A percentile compares a stretch with the other conserved stretches of the same genome.
Evolutionary conservation across 2,888 invertebrate species (phyloP).

Genomic region (Nowickia ferox): DNA sequence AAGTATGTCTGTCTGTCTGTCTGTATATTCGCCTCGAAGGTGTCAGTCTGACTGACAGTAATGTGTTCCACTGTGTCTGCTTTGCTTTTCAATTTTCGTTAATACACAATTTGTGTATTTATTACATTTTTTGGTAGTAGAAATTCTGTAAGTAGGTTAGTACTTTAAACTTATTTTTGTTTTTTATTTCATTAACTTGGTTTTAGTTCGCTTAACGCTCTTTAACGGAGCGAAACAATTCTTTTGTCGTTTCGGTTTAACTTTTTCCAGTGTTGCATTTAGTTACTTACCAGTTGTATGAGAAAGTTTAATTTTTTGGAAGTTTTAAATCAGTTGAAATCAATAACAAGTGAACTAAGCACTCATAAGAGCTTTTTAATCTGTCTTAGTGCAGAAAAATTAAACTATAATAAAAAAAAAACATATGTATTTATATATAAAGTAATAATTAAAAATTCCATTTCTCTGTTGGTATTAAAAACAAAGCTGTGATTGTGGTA

Average conservation of each 20-base stretch:
- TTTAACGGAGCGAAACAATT: conserved; percentile 65
- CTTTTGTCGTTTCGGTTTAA: conserved; percentile 19
- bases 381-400: background rate
- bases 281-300: conserved; percentile 28
- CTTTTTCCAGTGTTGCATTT: conserved; percentile 16
- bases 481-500: too few species aligned
- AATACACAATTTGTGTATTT: conserved; percentile 3
- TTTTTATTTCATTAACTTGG: conserved; percentile 35
- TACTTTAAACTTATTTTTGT: conserved; percentile 39
- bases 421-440: too few species aligned
- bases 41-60: conserved; percentile 3
- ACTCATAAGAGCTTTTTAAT: background rate
- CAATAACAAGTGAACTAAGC: background rate
- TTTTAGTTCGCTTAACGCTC: conserved; percentile 63
- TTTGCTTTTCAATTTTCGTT: background rate
- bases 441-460: too few species aligned
- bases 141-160: conserved; percentile 63
- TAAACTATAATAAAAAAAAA: background rate
- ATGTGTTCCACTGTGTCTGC: background rate
- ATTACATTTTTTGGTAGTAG: conserved; percentile 42
- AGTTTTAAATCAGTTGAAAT: background rate
- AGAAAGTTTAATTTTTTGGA: conserved; percentile 27
- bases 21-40: conserved; percentile 6
- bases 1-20: conserved; percentile 7
- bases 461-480: too few species aligned